Evolutionary conservation across 2,113 vertebrate species (phyloP).

Genomic region (Chionis minor): DNA sequence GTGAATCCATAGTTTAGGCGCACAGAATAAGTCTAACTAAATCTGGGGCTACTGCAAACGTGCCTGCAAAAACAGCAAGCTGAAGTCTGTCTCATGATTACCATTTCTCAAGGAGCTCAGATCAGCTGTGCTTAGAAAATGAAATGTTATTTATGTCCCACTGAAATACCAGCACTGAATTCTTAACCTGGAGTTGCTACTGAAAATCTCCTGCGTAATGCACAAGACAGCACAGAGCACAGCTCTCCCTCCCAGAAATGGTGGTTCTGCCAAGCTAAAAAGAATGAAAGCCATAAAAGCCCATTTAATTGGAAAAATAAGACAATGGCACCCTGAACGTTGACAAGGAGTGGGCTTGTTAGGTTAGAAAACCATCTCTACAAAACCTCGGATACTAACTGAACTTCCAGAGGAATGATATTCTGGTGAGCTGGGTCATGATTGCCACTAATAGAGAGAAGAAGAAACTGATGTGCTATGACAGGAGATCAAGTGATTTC

Average conservation of each 20-base stretch:
- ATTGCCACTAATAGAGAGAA: neutral
- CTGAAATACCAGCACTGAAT: slow-evolving; percentile 22
- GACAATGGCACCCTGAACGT: neutral
- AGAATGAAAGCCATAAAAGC: neutral
- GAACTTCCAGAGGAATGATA: neutral
- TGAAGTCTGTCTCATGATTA: neutral
- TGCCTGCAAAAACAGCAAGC: neutral
- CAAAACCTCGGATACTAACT: neutral
- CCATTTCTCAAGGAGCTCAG: neutral
- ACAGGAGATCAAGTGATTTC: neutral
- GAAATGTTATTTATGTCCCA: neutral
- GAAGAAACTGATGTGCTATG: neutral
- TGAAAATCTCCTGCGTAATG: neutral
- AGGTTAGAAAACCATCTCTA: neutral
- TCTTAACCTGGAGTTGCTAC: neutral
- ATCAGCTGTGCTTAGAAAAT: neutral
- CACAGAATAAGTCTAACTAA: neutral
- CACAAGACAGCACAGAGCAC: neutral
- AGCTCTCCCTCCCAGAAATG: neutral
- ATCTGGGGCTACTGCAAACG: neutral
- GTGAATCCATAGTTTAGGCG: neutral
- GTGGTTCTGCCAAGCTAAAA: neutral
- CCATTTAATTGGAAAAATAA: neutral
- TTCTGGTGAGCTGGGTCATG: neutral
- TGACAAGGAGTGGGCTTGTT: neutral